A percentile compares a stretch with the other conserved stretches of the same genome.
These are phyloP conservation scores for Aegotheles bennettii DNA, from an alignment of 2,113 vertebrate genomes.

Conservation along the genomic window DNA sequence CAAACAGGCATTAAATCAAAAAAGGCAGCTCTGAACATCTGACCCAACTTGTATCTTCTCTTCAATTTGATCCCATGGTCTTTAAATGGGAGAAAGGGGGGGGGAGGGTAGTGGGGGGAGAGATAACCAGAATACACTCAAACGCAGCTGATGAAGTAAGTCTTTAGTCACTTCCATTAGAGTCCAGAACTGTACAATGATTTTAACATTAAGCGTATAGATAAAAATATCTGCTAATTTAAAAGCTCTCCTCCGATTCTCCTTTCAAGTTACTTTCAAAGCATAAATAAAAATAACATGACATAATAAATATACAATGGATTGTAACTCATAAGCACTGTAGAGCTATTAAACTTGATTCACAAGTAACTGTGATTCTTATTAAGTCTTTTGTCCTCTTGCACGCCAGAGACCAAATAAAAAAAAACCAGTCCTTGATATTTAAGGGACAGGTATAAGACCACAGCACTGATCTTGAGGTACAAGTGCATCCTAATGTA, in stretches of 20 bases:
- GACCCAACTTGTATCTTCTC: not conserved
- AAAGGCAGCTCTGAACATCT: not conserved
- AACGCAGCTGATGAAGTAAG: not conserved
- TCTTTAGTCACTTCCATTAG: not conserved
- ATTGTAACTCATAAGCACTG: not conserved
- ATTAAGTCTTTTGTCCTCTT: not conserved
- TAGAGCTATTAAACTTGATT: not conserved
- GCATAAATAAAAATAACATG: not conserved
- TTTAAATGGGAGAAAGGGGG: not conserved
- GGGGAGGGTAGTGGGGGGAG: not conserved
- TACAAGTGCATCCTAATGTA: not conserved
- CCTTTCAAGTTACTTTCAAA: not conserved
- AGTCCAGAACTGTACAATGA: not conserved
- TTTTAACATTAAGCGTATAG: not conserved
- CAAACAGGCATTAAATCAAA: not conserved
- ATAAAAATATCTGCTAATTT: not conserved
- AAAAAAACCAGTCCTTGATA: not conserved
- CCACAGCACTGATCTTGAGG: not conserved
- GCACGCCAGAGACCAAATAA: not conserved
- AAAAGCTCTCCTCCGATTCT: not conserved
- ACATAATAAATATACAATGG: not conserved
- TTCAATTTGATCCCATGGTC: not conserved
- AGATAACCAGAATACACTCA: not conserved
- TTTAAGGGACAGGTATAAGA: not conserved
- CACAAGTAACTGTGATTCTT: not conserved